A percentile compares a stretch with the other conserved stretches of the same genome.
These are phyloP conservation scores for Rhaphigaster nebulosa DNA, from an alignment of 2,888 invertebrate genomes.

Conservation along the genomic window DNA sequence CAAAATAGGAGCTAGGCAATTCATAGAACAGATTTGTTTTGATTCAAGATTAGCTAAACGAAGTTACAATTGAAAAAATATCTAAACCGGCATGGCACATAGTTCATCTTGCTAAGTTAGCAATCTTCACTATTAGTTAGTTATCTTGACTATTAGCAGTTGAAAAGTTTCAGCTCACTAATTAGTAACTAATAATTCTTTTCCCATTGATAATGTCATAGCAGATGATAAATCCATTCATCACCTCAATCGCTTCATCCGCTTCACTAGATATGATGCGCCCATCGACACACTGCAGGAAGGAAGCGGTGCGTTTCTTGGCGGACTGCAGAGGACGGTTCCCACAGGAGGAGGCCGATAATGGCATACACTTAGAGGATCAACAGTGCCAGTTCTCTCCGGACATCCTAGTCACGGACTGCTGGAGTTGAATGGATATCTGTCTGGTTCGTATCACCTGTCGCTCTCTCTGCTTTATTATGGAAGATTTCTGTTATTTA, in stretches of 20 bases:
- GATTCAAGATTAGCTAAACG: no score
- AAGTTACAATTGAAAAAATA: no score
- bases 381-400: not conserved
- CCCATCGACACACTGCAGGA: not conserved
- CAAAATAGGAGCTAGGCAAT: no score
- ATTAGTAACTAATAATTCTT: no score
- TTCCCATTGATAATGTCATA: no score
- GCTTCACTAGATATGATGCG: not conserved
- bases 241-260: not conserved
- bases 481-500: constrained; percentile 33
- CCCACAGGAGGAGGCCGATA: constrained; percentile 31
- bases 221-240: not conserved
- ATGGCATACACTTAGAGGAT: constrained; percentile 44
- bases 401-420: constrained; percentile 45
- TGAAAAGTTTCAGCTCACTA: no score
- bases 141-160: no score
- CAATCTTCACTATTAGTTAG: no score
- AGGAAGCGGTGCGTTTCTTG: constrained; percentile 35
- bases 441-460: constrained; percentile 19
- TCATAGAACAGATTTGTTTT: no score
- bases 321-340: constrained; percentile 29
- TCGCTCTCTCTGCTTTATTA: constrained; percentile 7
- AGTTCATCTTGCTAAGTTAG: no score
- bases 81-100: no score
- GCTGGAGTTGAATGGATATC: constrained; percentile 17